Evolutionary conservation across 2,113 vertebrate species (phyloP).

Genomic region (Eudorcas thomsonii): DNA sequence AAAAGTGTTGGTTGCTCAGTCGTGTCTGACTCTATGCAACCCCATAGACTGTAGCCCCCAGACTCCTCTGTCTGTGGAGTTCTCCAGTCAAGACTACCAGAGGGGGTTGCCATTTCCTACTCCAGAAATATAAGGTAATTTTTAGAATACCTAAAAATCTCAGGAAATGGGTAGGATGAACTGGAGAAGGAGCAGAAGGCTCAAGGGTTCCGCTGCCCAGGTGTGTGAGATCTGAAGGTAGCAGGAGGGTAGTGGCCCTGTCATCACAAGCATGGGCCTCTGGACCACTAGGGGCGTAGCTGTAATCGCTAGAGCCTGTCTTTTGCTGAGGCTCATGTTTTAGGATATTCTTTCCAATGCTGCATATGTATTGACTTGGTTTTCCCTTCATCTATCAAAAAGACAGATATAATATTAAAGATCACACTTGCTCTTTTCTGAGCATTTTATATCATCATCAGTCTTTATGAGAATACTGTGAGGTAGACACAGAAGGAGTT

Average conservation of each 20-base stretch:
- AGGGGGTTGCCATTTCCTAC: not conserved
- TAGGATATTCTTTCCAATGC: not conserved
- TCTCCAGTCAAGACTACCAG: not conserved
- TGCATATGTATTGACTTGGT: not conserved
- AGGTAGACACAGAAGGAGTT: not conserved
- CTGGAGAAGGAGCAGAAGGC: not conserved
- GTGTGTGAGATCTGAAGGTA: not conserved
- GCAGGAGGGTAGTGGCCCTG: not conserved
- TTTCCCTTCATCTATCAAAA: not conserved
- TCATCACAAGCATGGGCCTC: fast-evolving
- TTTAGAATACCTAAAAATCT: not conserved
- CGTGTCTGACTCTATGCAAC: not conserved
- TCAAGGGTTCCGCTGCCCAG: not conserved
- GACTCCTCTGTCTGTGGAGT: not conserved
- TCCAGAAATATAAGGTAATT: not conserved
- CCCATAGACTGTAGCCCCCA: not conserved
- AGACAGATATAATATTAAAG: not conserved
- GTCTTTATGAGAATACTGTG: not conserved
- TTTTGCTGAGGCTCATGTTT: not conserved
- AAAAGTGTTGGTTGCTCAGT: not conserved
- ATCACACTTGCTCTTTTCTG: not conserved
- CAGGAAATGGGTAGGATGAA: not conserved
- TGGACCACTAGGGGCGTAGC: not conserved
- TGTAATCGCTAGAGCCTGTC: not conserved
- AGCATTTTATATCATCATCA: not conserved